phyloP scores from a whole-genome alignment of 2,888 invertebrate species.

The Conomelus anceps region DNA sequence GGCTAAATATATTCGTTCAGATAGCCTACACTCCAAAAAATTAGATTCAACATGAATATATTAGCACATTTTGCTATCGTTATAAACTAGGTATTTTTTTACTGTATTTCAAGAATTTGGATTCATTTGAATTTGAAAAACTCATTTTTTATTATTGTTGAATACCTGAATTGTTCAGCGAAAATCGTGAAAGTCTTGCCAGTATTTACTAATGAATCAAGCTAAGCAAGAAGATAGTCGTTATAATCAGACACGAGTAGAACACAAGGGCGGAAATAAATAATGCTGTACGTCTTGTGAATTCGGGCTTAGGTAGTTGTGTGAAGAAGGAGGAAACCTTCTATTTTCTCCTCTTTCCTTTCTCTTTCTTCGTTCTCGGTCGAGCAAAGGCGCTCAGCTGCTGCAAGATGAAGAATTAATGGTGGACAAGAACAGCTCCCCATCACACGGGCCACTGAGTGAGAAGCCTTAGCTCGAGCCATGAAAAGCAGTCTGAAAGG shows the following conservation, averaged over 20 bases:
- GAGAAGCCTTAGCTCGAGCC: neutral
- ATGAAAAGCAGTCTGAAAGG: neutral
- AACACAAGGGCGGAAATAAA: neutral
- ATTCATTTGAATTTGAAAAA: too few relatives aligned
- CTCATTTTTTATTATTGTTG: too few relatives aligned
- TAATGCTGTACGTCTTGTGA: neutral
- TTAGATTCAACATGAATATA: too few relatives aligned
- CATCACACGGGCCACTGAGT: neutral
- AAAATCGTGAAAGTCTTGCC: neutral
- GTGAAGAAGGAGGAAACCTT: neutral
- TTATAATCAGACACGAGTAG: neutral
- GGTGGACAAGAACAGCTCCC: neutral
- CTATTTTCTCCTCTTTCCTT: neutral
- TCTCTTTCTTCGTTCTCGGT: neutral
- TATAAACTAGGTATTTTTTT: too few relatives aligned
- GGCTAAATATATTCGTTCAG: too few relatives aligned
- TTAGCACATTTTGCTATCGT: too few relatives aligned
- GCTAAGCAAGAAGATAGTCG: neutral
- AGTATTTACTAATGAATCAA: neutral
- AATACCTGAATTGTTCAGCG: neutral
- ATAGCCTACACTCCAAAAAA: too few relatives aligned
- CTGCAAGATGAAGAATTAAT: neutral
- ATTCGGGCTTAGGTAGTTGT: neutral
- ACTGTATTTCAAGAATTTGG: too few relatives aligned
- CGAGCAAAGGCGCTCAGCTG: neutral